Percentiles rank a stretch among this genome's conserved stretches.
Conservation (phyloP, 1,140 invertebrate genomes). For the Telenomus remus region DNA sequence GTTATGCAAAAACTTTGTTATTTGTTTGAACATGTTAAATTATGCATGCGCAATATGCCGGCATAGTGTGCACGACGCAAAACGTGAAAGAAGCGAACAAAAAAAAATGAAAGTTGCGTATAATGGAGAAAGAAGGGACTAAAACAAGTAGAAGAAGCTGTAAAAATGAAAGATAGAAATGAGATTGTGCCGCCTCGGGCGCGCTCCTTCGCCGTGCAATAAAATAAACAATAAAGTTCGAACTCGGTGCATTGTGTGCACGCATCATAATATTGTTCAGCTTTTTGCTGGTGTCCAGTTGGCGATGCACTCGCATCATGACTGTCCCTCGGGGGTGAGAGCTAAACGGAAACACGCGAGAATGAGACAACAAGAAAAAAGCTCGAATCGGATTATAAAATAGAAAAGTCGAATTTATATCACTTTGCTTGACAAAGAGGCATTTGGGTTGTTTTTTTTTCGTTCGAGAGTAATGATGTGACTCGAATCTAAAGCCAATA, state of each 20-base stretch:
- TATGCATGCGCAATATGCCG: conserved; percentile 75
- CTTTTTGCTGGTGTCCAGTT: conserved; percentile 55
- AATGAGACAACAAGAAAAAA: conserved; percentile 27
- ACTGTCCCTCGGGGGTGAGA: conserved; percentile 46
- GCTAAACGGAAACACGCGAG: conserved; percentile 28
- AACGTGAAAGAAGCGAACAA: conserved; percentile 42
- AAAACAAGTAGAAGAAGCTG: conserved; percentile 54
- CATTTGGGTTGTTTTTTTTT: conserved; percentile 32
- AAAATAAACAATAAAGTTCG: conserved; percentile 71
- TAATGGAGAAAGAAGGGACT: conserved; percentile 48
- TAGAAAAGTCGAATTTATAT: conserved; percentile 46
- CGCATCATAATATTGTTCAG: conserved; percentile 58
- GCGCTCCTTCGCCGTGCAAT: conserved; percentile 58
- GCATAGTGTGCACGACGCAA: conserved; percentile 35
- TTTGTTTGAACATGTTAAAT: conserved; percentile 74
- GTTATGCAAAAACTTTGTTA: conserved; percentile 75
- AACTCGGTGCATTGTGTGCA: conserved; percentile 61
- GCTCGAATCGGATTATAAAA: conserved; percentile 47
- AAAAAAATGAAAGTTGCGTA: conserved; percentile 50
- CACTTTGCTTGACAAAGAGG: conserved; percentile 14
- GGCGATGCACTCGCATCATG: conserved; percentile 32
- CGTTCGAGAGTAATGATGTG: conserved; percentile 15
- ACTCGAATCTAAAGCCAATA: conserved; percentile 10
- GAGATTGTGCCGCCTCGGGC: conserved; percentile 40
- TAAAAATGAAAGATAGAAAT: conserved; percentile 53